Evolutionary conservation across 2,888 invertebrate genomes (phyloP), one percentile per base, ranked within the genome.

Genomic region (Tubiluchus corallicola): DNA sequence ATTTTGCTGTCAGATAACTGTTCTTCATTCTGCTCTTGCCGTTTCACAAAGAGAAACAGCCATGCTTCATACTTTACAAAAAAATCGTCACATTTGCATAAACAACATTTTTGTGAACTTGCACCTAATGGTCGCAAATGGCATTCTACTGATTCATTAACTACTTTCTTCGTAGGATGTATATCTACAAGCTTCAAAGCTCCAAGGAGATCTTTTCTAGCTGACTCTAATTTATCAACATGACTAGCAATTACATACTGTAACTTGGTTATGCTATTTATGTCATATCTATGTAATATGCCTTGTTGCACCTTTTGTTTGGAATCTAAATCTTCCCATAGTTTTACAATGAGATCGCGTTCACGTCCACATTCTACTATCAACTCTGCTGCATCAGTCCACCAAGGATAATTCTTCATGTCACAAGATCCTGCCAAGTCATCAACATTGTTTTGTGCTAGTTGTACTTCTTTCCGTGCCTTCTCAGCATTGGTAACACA

Each of bases 11-110:
- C n/a, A n/a, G n/a, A n/a, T n/a, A n/a, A n/a, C n/a, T n/a, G n/a
- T n/a, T n/a, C n/a, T n/a, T n/a, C n/a, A n/a, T n/a, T n/a, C n/a
- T n/a, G n/a, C n/a, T n/a, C n/a, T n/a, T n/a, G n/a, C n/a, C n/a
- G n/a, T n/a, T 69, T 66, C 13, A 56, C 60, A 57, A 71, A 68
- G 45, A 66, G 66, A 57, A 75, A 78, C 3, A 71, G 61, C 45
- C 67, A 65, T 3, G 58, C 55, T 49, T 68, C 68, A 51, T 66
- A 67, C 1, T 56, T 50, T 38, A 63, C 55, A 48, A 69, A 64
- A 21, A 60, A 47, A 17, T 61, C 59, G 49, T 67, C 61, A 19
- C 61, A 56, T 37, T 55, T 52, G 51, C 69, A 69, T 40, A 66
- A 58, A 2, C 54, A 54, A 51, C 68, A 68, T 1, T n/a, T n/a